Evolutionary conservation across 2,888 invertebrate species (phyloP), one percentile per base, ranked within the genome.

Genomic region (Sminthurides aquaticus): DNA sequence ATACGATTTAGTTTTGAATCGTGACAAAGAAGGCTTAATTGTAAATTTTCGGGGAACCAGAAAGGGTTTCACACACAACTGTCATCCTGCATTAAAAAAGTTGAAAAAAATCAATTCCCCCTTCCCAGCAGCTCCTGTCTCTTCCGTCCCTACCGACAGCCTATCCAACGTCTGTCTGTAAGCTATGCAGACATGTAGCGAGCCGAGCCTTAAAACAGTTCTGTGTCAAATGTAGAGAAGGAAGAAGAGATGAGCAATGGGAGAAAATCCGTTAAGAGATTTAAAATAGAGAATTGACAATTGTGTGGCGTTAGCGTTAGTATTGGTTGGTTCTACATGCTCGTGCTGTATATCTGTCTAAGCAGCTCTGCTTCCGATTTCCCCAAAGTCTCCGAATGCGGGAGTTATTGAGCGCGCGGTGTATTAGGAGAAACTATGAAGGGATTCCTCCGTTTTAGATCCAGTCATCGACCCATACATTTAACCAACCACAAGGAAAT

Each of bases 401-500:
- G n/a, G n/a, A n/a, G n/a, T n/a, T n/a, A n/a, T n/a, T n/a, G n/a
- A n/a, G n/a, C n/a, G n/a, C n/a, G n/a, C n/a, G n/a, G n/a, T n/a
- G n/a, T n/a, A n/a, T n/a, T n/a, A 34, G 43, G 43, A 34, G 43
- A 34, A 34, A 34, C 8, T 34, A 34, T 34, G 43, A 15, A 34
- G n/a, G n/a, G n/a, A 11, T 34, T 5, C 43, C 5, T 34, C 8
- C 43, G 43, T 34, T 34, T 34, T 34, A 11, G 8, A 34, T 34
- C 43, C 43, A 34, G 43, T 15, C 43, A 34, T 34, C 43, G 43
- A 34, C 43, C 43, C 43, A 15, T 34, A 34, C 43, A 34, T 34
- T 34, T 63, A 63, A 63, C 63, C 63, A 63, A 63, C 63, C 63
- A 49, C 63, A 62, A 61, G 66, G 64, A 69, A 68, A 69, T 69